Conservation (phyloP, 2,888 invertebrate species). For the Drosophila borborema region DNA sequence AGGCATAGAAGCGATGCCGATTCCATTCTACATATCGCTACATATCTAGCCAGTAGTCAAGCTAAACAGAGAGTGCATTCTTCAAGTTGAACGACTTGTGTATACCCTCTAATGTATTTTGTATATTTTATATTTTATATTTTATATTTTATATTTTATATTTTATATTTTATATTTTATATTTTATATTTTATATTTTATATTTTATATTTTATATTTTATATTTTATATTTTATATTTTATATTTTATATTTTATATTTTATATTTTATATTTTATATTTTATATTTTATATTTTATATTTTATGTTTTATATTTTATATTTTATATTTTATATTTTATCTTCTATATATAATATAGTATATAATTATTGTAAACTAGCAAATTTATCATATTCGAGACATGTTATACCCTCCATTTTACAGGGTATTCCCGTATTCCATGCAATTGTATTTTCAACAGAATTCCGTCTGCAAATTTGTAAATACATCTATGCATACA, state of each 20-base stretch:
- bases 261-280: background rate
- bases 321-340: background rate
- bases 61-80: background rate
- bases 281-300: background rate
- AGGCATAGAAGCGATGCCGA: conserved; percentile 62
- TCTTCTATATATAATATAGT: background rate
- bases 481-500: background rate
- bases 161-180: background rate
- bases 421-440: conserved; percentile 1
- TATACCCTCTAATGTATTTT: background rate
- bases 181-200: background rate
- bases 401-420: background rate
- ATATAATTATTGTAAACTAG: background rate
- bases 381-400: too few relatives aligned
- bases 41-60: conserved; percentile 8
- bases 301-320: background rate
- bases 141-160: background rate
- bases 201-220: background rate
- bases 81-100: background rate
- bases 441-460: background rate
- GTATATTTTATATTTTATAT: background rate
- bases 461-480: background rate
- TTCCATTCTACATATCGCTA: conserved; percentile 42
- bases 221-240: background rate
- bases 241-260: background rate